These are phyloP conservation scores for Echinometra lucunter DNA, from an alignment of 53 echinoderm and acorn worm genomes.

Conservation along the genomic window DNA sequence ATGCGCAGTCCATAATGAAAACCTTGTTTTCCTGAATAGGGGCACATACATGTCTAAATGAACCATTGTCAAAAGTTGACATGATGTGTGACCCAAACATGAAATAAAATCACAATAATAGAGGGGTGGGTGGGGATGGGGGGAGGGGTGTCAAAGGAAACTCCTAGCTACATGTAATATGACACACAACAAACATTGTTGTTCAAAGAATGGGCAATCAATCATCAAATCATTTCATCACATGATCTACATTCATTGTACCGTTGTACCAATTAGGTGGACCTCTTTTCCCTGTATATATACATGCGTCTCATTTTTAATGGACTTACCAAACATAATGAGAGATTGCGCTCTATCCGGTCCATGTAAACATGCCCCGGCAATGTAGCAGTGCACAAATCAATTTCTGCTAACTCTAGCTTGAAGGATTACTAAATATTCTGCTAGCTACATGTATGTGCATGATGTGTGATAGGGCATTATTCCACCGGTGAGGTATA, in stretches of 20 bases:
- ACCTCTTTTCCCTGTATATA: background rate
- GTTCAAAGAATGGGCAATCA: background rate
- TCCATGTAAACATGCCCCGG: background rate
- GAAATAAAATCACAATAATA: background rate
- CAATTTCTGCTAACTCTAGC: background rate
- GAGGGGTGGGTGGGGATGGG: too few relatives aligned
- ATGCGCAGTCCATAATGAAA: background rate
- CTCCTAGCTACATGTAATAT: background rate
- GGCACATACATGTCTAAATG: background rate
- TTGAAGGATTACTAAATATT: background rate
- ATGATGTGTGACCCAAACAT: background rate
- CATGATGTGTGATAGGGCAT: background rate
- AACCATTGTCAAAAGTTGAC: too few relatives aligned
- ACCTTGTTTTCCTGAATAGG: background rate
- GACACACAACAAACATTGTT: background rate
- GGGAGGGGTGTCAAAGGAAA: background rate
- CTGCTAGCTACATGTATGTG: background rate
- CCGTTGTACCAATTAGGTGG: background rate
- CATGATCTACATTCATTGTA: background rate
- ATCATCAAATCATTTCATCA: background rate
- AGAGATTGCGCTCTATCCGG: background rate
- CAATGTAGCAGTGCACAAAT: background rate
- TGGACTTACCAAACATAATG: constrained; percentile 1
- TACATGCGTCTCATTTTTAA: background rate
- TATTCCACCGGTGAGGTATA: background rate